Evolutionary conservation across 1,140 invertebrate genomes (phyloP).

Genomic region (Holotrichia oblita): DNA sequence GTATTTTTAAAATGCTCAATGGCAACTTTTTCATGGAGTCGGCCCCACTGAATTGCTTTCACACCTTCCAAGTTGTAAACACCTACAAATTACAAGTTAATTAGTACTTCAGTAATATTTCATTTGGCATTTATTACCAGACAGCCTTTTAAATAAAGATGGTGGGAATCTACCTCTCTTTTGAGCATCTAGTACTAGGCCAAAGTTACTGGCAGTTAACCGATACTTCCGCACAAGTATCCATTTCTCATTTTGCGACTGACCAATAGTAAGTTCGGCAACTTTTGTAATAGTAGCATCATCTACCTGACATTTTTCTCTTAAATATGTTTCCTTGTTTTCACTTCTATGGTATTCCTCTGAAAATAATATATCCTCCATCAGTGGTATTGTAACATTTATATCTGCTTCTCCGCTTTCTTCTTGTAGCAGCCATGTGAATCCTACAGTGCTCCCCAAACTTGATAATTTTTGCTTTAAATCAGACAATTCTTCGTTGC

Average conservation of each 20-base stretch:
- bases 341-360: not conserved
- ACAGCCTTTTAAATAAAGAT: slow-evolving; percentile 39
- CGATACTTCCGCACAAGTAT: slow-evolving; percentile 40
- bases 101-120: too few relatives aligned
- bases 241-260: slow-evolving; percentile 45
- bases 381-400: not conserved
- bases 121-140: too few relatives aligned
- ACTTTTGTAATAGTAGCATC: not conserved
- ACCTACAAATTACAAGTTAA: not conserved
- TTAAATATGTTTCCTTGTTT: not conserved
- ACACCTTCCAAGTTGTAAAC: slow-evolving; percentile 38
- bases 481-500: slow-evolving; percentile 13
- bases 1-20: slow-evolving; percentile 6
- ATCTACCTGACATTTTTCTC: not conserved
- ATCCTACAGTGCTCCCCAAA: slow-evolving; percentile 30
- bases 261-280: slow-evolving; percentile 40
- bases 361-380: not conserved
- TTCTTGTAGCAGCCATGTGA: slow-evolving; percentile 35
- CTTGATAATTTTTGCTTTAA: slow-evolving; percentile 26
- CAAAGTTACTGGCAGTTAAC: slow-evolving; percentile 45
- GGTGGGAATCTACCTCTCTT: slow-evolving; percentile 41
- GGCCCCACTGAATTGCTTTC: slow-evolving; percentile 41
- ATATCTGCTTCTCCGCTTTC: not conserved
- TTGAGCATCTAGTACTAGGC: slow-evolving; percentile 42
- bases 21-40: not conserved